Evolutionary conservation across 2,888 invertebrate genomes (phyloP).

Genomic region (Rapana venosa): DNA sequence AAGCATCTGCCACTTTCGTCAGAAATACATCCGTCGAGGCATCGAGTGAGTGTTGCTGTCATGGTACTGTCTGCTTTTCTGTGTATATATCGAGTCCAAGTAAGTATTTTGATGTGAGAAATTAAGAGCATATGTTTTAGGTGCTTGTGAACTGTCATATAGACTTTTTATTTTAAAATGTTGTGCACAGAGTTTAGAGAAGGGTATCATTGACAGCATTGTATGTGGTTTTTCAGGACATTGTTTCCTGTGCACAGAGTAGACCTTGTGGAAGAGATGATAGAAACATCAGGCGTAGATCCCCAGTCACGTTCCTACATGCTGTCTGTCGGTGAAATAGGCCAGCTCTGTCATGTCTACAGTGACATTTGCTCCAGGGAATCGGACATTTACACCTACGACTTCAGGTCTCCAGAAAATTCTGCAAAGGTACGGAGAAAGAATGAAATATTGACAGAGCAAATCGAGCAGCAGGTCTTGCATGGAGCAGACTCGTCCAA

Average conservation of each 20-base stretch:
- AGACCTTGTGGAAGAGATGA: constrained; percentile 85
- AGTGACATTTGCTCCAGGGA: constrained; percentile 82
- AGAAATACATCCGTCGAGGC: constrained; percentile 83
- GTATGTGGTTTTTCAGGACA: constrained; percentile 78
- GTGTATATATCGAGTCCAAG: background rate
- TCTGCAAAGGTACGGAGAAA: constrained; percentile 51
- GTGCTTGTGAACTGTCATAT: background rate
- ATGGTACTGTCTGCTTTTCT: constrained; percentile 16
- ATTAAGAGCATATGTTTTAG: background rate
- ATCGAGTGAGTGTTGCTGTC: constrained; percentile 34
- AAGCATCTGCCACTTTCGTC: constrained; percentile 91
- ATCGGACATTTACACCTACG: constrained; percentile 81
- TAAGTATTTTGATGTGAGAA: background rate
- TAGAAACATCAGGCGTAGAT: constrained; percentile 86
- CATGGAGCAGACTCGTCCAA: background rate
- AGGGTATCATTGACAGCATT: background rate
- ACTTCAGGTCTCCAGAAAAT: constrained; percentile 82
- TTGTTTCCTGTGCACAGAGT: constrained; percentile 87
- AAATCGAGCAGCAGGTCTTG: constrained; percentile 44
- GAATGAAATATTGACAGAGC: constrained; percentile 32
- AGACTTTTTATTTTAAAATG: background rate
- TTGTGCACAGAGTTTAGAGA: background rate
- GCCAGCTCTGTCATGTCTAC: constrained; percentile 88
- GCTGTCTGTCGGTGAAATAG: constrained; percentile 88
- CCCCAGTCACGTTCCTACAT: constrained; percentile 85